Evolutionary conservation across 2,888 invertebrate species (phyloP).

Genomic region (Xanthia icteritia): DNA sequence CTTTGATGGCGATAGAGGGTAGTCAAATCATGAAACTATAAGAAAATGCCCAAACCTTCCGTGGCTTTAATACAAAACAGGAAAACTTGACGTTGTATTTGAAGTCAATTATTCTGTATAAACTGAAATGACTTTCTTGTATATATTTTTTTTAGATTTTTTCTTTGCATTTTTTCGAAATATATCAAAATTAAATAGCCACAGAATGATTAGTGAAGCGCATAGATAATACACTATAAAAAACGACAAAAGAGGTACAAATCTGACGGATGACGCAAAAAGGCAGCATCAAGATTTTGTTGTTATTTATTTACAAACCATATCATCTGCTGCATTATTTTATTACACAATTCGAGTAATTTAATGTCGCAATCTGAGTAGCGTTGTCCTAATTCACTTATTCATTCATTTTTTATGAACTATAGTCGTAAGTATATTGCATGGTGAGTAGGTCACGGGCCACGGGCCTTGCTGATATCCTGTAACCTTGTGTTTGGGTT

Average conservation of each 20-base stretch:
- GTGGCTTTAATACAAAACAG: background rate
- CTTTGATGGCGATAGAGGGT: conserved; percentile 7
- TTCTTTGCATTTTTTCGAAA: background rate
- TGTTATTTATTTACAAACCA: conserved; percentile 52
- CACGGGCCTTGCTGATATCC: conserved; percentile 69
- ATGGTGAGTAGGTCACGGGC: conserved; percentile 55
- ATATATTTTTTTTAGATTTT: background rate
- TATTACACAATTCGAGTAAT: conserved; percentile 67
- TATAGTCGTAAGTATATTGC: conserved; percentile 43
- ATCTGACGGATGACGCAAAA: conserved; percentile 54
- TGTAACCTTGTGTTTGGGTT: conserved; percentile 64
- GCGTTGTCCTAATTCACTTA: conserved; percentile 67
- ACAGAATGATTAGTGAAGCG: conserved; percentile 17
- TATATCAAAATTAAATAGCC: background rate
- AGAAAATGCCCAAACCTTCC: background rate
- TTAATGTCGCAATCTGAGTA: conserved; percentile 61
- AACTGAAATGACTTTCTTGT: background rate
- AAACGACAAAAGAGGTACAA: conserved; percentile 46
- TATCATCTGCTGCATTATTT: conserved; percentile 74
- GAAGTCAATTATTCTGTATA: background rate
- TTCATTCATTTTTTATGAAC: conserved; percentile 35
- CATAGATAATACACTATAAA: background rate
- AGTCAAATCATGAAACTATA: background rate
- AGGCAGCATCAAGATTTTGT: conserved; percentile 56
- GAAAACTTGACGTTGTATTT: background rate